These are phyloP conservation scores for Butorides virescens DNA, from an alignment of 2,113 vertebrate genomes.

Conservation along the genomic window DNA sequence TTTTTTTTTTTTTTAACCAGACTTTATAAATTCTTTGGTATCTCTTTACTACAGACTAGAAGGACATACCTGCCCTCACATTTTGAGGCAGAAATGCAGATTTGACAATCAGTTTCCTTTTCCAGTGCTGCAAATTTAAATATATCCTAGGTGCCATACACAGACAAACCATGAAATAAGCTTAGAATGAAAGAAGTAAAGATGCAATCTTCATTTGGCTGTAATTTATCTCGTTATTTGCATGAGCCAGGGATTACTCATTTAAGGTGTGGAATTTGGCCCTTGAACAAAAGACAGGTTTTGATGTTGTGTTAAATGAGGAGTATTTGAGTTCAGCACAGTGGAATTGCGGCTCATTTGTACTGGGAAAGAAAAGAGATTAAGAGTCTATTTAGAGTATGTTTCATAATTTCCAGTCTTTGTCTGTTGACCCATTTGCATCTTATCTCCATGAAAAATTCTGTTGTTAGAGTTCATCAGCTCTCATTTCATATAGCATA, in stretches of 20 bases:
- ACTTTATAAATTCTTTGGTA: not conserved
- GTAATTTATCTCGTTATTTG: not conserved
- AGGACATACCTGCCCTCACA: fast-evolving
- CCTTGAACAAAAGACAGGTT: not conserved
- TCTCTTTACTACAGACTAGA: not conserved
- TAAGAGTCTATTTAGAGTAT: not conserved
- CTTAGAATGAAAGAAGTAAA: not conserved
- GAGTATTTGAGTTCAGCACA: not conserved
- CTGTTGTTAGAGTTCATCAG: not conserved
- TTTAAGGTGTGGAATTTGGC: not conserved
- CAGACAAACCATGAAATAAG: not conserved
- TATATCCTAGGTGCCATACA: not conserved
- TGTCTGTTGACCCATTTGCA: not conserved
- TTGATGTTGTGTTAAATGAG: not conserved
- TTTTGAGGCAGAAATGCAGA: not conserved
- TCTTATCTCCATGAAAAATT: not conserved
- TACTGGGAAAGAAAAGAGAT: not conserved
- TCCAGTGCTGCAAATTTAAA: not conserved
- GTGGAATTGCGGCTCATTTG: not conserved
- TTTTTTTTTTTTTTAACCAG: not conserved
- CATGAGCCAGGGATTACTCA: not conserved
- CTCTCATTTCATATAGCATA: not conserved
- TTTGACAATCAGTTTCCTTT: not conserved
- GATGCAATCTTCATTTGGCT: not conserved
- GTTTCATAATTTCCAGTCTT: not conserved